Percentiles rank a stretch among this genome's conserved stretches.
Conservation (phyloP, 2,113 vertebrate species). For the human region DNA sequence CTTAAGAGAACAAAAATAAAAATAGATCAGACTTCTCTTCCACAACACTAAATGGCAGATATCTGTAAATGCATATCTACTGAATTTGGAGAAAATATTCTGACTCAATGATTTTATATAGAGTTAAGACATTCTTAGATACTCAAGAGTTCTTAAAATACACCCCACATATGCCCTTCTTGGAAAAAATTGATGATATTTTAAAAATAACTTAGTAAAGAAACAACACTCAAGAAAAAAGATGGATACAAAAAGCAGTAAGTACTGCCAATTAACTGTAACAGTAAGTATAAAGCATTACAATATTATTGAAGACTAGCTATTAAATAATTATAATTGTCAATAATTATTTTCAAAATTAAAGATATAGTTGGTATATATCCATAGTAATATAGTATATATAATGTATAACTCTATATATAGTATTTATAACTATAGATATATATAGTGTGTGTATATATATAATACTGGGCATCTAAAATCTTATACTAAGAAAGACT, state of each 20-base stretch:
- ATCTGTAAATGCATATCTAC: not conserved
- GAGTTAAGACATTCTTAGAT: not conserved
- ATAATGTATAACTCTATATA: too few species aligned
- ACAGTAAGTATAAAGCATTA: not conserved
- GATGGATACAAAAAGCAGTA: not conserved
- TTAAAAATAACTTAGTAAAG: not conserved
- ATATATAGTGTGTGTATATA: too few species aligned
- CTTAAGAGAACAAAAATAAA: not conserved
- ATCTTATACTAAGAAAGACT: not conserved
- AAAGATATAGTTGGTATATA: not conserved
- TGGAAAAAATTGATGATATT: not conserved
- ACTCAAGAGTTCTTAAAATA: not conserved
- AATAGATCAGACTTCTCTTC: not conserved
- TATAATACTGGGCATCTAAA: not conserved
- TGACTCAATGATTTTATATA: not conserved
- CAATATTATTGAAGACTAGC: not conserved
- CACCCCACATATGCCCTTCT: not conserved
- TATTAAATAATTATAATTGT: not conserved
- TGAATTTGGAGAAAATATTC: not conserved
- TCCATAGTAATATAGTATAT: too few species aligned
- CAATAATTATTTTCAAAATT: not conserved
- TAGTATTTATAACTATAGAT: too few species aligned
- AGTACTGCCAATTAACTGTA: not conserved
- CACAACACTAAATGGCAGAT: not conserved
- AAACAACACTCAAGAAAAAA: not conserved